Conservation (phyloP, 1,140 invertebrate genomes). For the Diorhabda carinulata region DNA sequence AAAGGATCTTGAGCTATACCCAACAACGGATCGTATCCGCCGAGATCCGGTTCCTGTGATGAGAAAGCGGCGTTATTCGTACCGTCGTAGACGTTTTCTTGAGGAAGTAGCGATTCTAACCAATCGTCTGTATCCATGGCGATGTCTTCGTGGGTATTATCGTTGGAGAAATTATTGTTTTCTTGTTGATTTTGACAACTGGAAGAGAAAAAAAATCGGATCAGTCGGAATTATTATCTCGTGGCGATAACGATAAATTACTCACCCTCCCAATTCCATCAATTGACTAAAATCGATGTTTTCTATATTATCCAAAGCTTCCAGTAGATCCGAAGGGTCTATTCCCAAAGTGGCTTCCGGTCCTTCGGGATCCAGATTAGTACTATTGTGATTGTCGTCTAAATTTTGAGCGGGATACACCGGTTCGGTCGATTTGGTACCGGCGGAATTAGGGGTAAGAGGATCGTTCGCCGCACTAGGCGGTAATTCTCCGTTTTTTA, state of each 20-base stretch:
- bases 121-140: constrained; percentile 72
- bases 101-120: constrained; percentile 64
- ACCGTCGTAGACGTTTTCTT: constrained; percentile 31
- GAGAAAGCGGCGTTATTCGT: constrained; percentile 36
- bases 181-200: constrained; percentile 30
- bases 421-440: constrained; percentile 34
- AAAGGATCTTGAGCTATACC: constrained; percentile 61
- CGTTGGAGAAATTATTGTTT: constrained; percentile 32
- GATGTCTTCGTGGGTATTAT: constrained; percentile 39
- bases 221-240: background rate
- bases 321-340: constrained; percentile 47
- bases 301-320: constrained; percentile 53
- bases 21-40: constrained; percentile 60
- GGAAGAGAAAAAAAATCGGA: background rate
- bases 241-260: background rate
- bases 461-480: constrained; percentile 80
- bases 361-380: constrained; percentile 48
- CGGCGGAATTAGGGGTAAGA: constrained; percentile 61
- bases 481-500: constrained; percentile 88
- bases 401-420: constrained; percentile 44
- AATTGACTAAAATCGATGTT: constrained; percentile 57
- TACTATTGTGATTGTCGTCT: constrained; percentile 43
- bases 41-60: constrained; percentile 45
- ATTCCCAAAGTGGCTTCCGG: constrained; percentile 47
- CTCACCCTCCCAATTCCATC: constrained; percentile 48